Conservation (phyloP, 2,888 invertebrate genomes). For the Caenorhabditis plicata region DNA sequence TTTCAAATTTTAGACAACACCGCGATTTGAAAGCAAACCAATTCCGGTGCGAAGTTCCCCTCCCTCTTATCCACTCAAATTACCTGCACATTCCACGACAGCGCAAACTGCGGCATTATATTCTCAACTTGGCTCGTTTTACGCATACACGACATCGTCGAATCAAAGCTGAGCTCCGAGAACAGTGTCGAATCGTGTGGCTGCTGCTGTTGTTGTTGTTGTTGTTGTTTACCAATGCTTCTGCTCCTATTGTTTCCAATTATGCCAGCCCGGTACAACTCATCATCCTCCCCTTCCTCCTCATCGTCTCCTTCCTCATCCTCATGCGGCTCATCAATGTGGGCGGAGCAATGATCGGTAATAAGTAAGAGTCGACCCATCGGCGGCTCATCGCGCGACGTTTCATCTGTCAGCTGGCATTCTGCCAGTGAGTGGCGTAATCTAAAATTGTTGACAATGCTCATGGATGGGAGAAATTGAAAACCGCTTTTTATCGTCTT, state of each 20-base stretch:
- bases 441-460: slow-evolving; percentile 7
- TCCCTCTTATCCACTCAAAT: too few species aligned
- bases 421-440: slow-evolving; percentile 24
- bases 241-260: too few species aligned
- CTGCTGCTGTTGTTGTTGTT: slow-evolving; percentile 8
- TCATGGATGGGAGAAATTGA: too few species aligned
- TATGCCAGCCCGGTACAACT: not conserved
- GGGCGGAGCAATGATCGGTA: slow-evolving; percentile 21
- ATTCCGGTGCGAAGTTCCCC: too few species aligned
- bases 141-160: too few species aligned
- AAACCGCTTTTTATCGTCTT: too few species aligned
- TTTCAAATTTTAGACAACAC: slow-evolving; percentile 1
- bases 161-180: not conserved
- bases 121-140: too few species aligned
- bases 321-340: slow-evolving; percentile 22
- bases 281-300: not conserved
- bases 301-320: slow-evolving; percentile 16
- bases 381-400: slow-evolving; percentile 5
- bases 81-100: slow-evolving; percentile 27
- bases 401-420: slow-evolving; percentile 19
- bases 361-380: not conserved
- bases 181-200: not conserved
- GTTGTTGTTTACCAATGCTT: slow-evolving; percentile 9
- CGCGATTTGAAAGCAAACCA: too few species aligned
- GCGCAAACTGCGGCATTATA: slow-evolving; percentile 4